These are phyloP conservation scores for Canis aureus DNA, from an alignment of 2,113 vertebrate genomes.

Conservation along the genomic window DNA sequence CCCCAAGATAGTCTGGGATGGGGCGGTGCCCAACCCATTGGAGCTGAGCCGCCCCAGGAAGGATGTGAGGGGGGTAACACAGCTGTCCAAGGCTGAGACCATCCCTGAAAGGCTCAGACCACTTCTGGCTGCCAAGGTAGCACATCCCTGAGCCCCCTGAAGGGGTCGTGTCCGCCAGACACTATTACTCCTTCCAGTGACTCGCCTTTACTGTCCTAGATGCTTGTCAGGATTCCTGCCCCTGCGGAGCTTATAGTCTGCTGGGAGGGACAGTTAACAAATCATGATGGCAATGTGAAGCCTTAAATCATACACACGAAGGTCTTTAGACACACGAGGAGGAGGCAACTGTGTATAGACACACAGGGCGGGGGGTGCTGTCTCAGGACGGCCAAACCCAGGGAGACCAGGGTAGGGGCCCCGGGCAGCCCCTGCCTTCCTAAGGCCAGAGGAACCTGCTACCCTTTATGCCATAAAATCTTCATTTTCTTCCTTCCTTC, in stretches of 20 bases:
- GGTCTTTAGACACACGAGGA: neutral
- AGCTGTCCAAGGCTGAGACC: neutral
- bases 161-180: neutral
- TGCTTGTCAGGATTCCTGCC: neutral
- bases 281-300: neutral
- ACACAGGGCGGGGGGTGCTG: neutral
- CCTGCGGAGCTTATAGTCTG: neutral
- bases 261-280: neutral
- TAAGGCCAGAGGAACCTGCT: too few species aligned
- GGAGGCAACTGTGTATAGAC: neutral
- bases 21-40: rapidly evolving
- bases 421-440: neutral
- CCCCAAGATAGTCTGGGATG: neutral
- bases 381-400: neutral
- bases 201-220: neutral
- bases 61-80: rapidly evolving
- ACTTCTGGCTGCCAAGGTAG: neutral
- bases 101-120: neutral
- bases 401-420: too few species aligned
- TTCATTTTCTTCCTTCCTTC: neutral
- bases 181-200: too few species aligned
- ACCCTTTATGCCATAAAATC: rapidly evolving
- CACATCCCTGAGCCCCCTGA: neutral
- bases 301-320: neutral
- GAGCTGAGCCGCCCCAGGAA: neutral